Percentiles rank a stretch among this genome's conserved stretches.
These are phyloP conservation scores for Onychomys torridus DNA, from an alignment of 2,797 vertebrate species.

Conservation along the genomic window DNA sequence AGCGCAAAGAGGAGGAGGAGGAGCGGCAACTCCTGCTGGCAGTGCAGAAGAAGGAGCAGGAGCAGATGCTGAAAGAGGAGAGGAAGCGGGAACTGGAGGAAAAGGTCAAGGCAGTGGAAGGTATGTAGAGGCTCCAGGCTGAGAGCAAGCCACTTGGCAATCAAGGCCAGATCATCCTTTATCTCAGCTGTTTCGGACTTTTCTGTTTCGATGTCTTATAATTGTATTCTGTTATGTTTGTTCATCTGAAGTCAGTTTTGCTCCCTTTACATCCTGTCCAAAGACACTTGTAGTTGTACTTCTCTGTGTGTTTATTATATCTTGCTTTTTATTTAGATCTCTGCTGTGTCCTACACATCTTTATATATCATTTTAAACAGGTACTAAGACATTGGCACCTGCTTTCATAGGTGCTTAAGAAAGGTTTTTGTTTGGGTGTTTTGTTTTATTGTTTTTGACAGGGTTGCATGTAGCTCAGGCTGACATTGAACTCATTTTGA, in stretches of 20 bases:
- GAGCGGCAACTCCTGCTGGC: slow-evolving; percentile 95
- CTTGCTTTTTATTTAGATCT: neutral
- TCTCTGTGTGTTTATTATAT: neutral
- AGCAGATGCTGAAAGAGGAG: slow-evolving; percentile 94
- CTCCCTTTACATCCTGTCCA: neutral
- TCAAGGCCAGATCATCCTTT: neutral
- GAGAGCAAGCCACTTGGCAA: too few species aligned
- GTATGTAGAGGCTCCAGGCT: slow-evolving; percentile 81
- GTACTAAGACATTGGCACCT: neutral
- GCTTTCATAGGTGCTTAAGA: neutral
- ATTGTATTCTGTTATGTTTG: neutral
- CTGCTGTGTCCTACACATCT: neutral
- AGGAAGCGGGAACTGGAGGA: slow-evolving; percentile 94
- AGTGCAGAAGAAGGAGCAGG: slow-evolving; percentile 96
- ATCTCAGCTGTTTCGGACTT: neutral
- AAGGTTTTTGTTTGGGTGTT: neutral
- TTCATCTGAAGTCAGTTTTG: neutral
- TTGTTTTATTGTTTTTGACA: neutral
- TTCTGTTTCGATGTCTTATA: neutral
- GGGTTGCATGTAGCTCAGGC: neutral
- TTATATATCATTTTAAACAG: neutral
- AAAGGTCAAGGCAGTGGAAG: slow-evolving; percentile 96
- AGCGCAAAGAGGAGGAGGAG: slow-evolving; percentile 94
- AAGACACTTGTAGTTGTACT: neutral
- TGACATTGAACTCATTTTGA: neutral